Conservation (phyloP, 2,888 invertebrate genomes). For the Folsomia manolachei region DNA sequence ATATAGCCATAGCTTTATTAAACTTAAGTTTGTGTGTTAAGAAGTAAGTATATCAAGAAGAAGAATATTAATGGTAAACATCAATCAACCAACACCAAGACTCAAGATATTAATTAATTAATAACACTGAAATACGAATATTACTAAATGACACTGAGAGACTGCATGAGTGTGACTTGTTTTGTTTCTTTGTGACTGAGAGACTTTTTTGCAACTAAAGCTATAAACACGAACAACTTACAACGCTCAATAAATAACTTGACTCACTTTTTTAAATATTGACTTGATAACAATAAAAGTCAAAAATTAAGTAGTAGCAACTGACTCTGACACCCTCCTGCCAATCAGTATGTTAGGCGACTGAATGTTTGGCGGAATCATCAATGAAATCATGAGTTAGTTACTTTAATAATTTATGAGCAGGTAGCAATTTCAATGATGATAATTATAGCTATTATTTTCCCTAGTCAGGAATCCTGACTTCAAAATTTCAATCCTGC, state of each 20-base stretch:
- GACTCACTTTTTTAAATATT: neutral
- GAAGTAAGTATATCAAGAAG: neutral
- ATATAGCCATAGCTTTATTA: slow-evolving; percentile 6
- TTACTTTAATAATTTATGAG: too few relatives aligned
- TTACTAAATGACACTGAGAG: neutral
- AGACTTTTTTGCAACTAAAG: neutral
- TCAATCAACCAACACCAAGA: neutral
- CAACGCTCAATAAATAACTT: neutral
- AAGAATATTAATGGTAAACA: neutral
- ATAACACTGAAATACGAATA: neutral
- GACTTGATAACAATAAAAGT: neutral
- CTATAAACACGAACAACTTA: neutral
- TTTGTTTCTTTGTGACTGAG: neutral
- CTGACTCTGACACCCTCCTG: too few relatives aligned
- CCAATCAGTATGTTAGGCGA: too few relatives aligned
- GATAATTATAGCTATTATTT: too few relatives aligned
- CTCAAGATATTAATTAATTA: too few relatives aligned
- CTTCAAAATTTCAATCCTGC: too few relatives aligned
- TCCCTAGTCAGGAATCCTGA: too few relatives aligned
- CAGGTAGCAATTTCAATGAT: too few relatives aligned
- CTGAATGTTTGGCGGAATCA: too few relatives aligned
- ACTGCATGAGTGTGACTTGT: neutral
- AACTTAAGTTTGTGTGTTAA: slow-evolving; percentile 2
- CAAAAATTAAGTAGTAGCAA: neutral
- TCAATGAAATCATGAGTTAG: too few relatives aligned